Percentiles rank a stretch among this genome's conserved stretches.
phyloP scores from a whole-genome alignment of 1,140 invertebrate species.

The Micrasema minimum region DNA sequence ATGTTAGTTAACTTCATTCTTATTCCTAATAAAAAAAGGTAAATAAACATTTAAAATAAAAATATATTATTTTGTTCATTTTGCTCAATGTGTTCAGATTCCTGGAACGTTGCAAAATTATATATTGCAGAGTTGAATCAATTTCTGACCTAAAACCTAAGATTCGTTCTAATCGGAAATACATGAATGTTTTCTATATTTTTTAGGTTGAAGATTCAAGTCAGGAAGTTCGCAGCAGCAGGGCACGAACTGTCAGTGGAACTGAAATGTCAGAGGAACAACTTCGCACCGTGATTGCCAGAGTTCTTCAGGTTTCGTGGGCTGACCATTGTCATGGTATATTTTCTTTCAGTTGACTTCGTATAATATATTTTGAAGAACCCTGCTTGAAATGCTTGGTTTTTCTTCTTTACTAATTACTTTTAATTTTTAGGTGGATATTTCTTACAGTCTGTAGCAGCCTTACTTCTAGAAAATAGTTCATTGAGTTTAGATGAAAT shows the following conservation, averaged over 20 bases:
- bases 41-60: too few relatives aligned
- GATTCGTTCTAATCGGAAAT: too few relatives aligned
- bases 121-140: too few relatives aligned
- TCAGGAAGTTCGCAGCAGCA: slow-evolving; percentile 58
- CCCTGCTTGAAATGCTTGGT: neutral
- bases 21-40: too few relatives aligned
- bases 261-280: slow-evolving; percentile 73
- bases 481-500: slow-evolving; percentile 64
- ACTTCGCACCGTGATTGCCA: slow-evolving; percentile 69
- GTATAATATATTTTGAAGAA: neutral
- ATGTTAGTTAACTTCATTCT: too few relatives aligned
- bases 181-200: too few relatives aligned
- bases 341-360: neutral
- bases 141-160: too few relatives aligned
- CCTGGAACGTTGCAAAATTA: too few relatives aligned
- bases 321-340: slow-evolving; percentile 68
- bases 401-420: neutral
- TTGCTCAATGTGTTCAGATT: too few relatives aligned
- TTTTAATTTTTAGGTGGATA: slow-evolving; percentile 63
- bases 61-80: too few relatives aligned
- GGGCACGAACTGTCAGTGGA: slow-evolving; percentile 64
- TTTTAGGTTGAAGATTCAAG: slow-evolving; percentile 61
- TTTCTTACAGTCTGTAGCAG: slow-evolving; percentile 73
- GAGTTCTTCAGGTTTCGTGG: slow-evolving; percentile 75
- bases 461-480: slow-evolving; percentile 64